Percentiles rank a stretch among this genome's conserved stretches.
phyloP scores from a whole-genome alignment of 2,888 invertebrate genomes.

The Acrobeloides nanus region DNA sequence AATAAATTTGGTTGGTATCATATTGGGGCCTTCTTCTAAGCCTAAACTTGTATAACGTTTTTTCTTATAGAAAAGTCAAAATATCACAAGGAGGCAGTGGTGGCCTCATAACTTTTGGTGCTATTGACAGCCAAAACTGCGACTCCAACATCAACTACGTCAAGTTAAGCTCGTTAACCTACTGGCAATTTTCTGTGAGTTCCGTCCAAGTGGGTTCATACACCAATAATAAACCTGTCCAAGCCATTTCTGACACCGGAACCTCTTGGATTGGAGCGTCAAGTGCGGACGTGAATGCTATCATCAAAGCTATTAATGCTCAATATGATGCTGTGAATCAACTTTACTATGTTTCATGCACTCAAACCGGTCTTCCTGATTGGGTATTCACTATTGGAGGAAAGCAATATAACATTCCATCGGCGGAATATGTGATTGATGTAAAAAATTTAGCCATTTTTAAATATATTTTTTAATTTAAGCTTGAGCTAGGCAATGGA shows the following conservation, averaged over 20 bases:
- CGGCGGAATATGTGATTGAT: too few species aligned
- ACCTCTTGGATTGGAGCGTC: constrained; percentile 20
- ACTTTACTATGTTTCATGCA: too few species aligned
- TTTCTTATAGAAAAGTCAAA: too few species aligned
- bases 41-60: too few species aligned
- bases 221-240: neutral
- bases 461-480: too few species aligned
- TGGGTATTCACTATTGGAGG: too few species aligned
- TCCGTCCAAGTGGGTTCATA: constrained; percentile 11
- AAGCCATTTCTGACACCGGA: constrained; percentile 45
- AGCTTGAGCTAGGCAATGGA: too few species aligned
- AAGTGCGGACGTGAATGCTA: constrained; percentile 2
- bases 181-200: constrained; percentile 43
- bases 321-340: constrained; percentile 17
- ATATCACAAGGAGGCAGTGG: constrained; percentile 30
- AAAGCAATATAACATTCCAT: too few species aligned
- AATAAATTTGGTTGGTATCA: too few species aligned
- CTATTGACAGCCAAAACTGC: constrained; percentile 38
- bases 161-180: constrained; percentile 37
- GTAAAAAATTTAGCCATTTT: too few species aligned
- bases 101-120: constrained; percentile 48
- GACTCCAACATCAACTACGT: constrained; percentile 34
- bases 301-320: constrained; percentile 22
- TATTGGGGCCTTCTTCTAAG: too few species aligned
- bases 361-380: too few species aligned